Evolutionary conservation across 2,888 invertebrate species (phyloP), one percentile per base, ranked within the genome.

Genomic region (Aphrophora alni): DNA sequence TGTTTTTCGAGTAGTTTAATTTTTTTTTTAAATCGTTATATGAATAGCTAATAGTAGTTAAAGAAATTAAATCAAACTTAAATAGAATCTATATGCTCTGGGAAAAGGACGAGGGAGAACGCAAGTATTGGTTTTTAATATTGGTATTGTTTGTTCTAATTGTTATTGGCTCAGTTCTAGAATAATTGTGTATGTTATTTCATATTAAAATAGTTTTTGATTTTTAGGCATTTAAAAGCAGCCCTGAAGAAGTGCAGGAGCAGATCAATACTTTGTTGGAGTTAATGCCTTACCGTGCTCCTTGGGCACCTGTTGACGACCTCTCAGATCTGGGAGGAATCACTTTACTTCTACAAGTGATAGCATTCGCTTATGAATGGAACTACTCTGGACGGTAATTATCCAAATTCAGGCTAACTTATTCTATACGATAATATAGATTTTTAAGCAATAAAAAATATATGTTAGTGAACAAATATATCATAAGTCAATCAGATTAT

Each of bases 321-420:
- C 90, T 98, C 33, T 89, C 96, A 82, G 93, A 94, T 86, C 90
- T 98, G 38, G 97, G 97, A 3, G 97, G 97, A 0, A 92, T 96
- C 21, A 91, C 93, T 0, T 90, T 97, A 77, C 90, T 98, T 28
- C 89, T 98, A 82, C 94, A 95, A 87, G 94, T 98, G 4, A 94
- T 98, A 25, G 96, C 95, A 0, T 94, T 95, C 86, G 94, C 97
- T 0, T 95, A 95, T 87, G 96, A 97, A 86, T 98, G 98, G 97
- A 96, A 95, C 88, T 96, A 94, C 87, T 94, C 94, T 84, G 97
- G 97, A 85, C 92, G 94, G 92, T 92, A 86, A 85, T 83, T 74
- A 59, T 59, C 1, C 2, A 7, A 10, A 2, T 10, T 7, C 44
- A 44, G 14, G 14, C 44, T 44, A 14, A 44, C 14, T 44, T 44